Percentiles rank a stretch among this genome's conserved stretches.
Conservation (phyloP, 1,140 invertebrate genomes). For the Vanessa atalanta region DNA sequence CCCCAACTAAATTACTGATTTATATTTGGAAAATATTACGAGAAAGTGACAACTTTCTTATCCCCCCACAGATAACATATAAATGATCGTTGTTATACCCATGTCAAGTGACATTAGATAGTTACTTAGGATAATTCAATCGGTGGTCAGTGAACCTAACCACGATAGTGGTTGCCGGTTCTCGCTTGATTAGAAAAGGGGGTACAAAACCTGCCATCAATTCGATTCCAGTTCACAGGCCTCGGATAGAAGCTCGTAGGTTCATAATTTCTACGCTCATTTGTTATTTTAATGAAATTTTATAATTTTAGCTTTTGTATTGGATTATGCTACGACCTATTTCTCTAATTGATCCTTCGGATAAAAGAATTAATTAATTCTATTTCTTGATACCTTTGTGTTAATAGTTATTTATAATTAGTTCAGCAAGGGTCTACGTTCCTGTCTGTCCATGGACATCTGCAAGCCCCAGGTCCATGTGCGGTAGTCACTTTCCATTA, state of each 20-base stretch:
- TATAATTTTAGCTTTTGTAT: slow-evolving; percentile 12
- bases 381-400: too few relatives aligned
- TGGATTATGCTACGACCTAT: slow-evolving; percentile 4
- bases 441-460: too few relatives aligned
- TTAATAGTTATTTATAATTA: too few relatives aligned
- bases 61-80: too few relatives aligned
- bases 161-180: slow-evolving; percentile 9
- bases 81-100: too few relatives aligned
- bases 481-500: too few relatives aligned
- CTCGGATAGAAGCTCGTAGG: slow-evolving; percentile 20
- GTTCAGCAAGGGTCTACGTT: too few relatives aligned
- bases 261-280: slow-evolving; percentile 23
- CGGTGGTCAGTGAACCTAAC: slow-evolving; percentile 1
- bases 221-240: slow-evolving; percentile 14
- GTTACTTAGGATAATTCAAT: not conserved
- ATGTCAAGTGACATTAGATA: not conserved
- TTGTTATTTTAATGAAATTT: slow-evolving; percentile 23
- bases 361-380: not conserved
- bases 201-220: slow-evolving; percentile 24
- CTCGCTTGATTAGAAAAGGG: slow-evolving; percentile 22
- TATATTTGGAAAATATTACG: too few relatives aligned
- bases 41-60: too few relatives aligned
- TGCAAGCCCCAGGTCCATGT: too few relatives aligned
- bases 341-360: not conserved
- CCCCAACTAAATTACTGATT: too few relatives aligned